These are phyloP conservation scores for Zaprionus kolodkinae DNA, from an alignment of 1,140 invertebrate species.

Conservation along the genomic window DNA sequence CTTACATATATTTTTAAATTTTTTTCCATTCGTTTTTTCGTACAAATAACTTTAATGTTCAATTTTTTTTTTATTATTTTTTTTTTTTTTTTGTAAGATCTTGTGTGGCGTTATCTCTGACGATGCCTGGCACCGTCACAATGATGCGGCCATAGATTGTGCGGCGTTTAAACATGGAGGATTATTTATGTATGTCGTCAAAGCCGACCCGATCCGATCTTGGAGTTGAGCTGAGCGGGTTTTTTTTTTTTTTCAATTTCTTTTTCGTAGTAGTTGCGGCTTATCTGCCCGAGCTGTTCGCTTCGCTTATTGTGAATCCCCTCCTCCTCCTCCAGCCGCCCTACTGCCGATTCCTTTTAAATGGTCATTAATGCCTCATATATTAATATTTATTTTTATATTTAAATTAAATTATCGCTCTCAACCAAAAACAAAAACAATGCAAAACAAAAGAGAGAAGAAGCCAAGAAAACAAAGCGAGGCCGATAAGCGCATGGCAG, in stretches of 20 bases:
- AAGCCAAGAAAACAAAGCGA: conserved; percentile 32
- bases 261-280: conserved; percentile 36
- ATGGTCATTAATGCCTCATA: conserved; percentile 50
- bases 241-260: conserved; percentile 51
- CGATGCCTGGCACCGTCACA: conserved; percentile 45
- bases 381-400: conserved; percentile 28
- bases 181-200: conserved; percentile 58
- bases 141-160: conserved; percentile 62
- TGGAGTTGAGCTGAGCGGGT: conserved; percentile 28
- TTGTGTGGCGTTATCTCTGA: conserved; percentile 13
- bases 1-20: conserved; percentile 26
- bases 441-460: conserved; percentile 42
- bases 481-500: conserved; percentile 45
- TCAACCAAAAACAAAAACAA: conserved; percentile 43
- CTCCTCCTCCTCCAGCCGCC: background rate
- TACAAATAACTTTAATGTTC: conserved; percentile 27
- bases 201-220: conserved; percentile 43
- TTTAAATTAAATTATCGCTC: conserved; percentile 63
- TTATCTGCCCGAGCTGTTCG: conserved; percentile 40
- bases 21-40: conserved; percentile 12
- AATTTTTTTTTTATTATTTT: conserved; percentile 14
- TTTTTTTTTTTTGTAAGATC: conserved; percentile 29
- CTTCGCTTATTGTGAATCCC: conserved; percentile 38
- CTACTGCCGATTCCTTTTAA: conserved; percentile 51
- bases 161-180: background rate